Evolutionary conservation across 2,113 vertebrate genomes (phyloP).

Genomic region (Crypturellus undulatus): DNA sequence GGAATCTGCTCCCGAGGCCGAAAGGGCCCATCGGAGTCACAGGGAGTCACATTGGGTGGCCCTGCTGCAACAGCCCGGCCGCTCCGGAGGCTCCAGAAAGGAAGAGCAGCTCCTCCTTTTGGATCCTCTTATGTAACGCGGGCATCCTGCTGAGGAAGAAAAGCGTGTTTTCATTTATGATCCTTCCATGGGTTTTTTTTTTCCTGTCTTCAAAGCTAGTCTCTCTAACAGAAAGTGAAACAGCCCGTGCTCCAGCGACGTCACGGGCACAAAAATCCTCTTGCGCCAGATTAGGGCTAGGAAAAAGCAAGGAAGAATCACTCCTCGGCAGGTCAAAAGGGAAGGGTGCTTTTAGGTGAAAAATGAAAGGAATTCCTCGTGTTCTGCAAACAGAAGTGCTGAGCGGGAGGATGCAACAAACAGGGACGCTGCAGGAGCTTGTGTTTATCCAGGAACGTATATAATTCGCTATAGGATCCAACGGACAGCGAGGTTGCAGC

Average conservation of each 20-base stretch:
- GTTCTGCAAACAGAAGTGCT: neutral
- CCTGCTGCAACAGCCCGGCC: too few species aligned
- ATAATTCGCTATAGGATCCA: neutral
- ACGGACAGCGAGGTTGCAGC: neutral
- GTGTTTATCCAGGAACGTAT: neutral
- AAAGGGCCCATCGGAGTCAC: too few species aligned
- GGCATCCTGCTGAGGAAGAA: too few species aligned
- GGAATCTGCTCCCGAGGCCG: too few species aligned
- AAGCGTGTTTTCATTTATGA: too few species aligned
- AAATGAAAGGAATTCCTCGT: neutral
- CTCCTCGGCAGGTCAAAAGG: neutral
- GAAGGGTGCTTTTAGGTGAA: too few species aligned
- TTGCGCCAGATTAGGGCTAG: neutral
- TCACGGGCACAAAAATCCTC: neutral
- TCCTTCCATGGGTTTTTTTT: too few species aligned
- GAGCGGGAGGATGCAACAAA: neutral
- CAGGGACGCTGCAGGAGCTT: fast-evolving
- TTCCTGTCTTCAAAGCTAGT: too few species aligned
- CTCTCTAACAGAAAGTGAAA: neutral
- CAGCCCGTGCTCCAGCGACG: neutral
- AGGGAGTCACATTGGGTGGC: too few species aligned
- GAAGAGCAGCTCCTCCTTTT: too few species aligned
- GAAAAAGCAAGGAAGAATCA: neutral
- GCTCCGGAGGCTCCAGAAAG: too few species aligned
- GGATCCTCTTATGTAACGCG: too few species aligned